phyloP scores from a whole-genome alignment of 2,888 invertebrate species.

The Andrena camellia region DNA sequence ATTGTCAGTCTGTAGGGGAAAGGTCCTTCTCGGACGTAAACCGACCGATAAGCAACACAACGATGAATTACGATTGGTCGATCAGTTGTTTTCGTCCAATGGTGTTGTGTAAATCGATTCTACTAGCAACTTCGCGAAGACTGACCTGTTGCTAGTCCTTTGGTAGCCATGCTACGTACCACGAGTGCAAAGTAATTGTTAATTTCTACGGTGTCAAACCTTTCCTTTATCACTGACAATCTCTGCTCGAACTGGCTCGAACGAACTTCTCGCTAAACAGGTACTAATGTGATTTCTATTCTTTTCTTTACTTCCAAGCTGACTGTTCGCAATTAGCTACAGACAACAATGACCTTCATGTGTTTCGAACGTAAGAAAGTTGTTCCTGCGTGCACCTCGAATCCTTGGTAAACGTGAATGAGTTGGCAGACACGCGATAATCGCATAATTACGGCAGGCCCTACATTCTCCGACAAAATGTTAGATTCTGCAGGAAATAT shows the following conservation, averaged over 20 bases:
- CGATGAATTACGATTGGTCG: constrained; percentile 43
- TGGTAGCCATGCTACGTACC: constrained; percentile 37
- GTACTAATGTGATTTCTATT: constrained; percentile 21
- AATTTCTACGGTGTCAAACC: constrained; percentile 16
- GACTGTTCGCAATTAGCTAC: background rate
- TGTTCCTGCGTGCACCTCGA: constrained; percentile 5
- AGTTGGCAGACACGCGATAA: background rate
- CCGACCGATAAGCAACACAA: background rate
- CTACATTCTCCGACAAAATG: too few species aligned
- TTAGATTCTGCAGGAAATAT: background rate
- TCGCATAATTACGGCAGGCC: background rate
- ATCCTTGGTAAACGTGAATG: background rate
- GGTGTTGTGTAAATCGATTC: constrained; percentile 25
- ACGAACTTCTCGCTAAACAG: constrained; percentile 24
- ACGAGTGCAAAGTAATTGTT: constrained; percentile 23
- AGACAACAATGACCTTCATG: constrained; percentile 22
- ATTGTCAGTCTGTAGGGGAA: background rate
- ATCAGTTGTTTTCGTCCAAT: constrained; percentile 44
- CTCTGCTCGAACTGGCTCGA: background rate
- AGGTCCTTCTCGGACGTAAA: constrained; percentile 26
- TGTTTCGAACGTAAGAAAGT: constrained; percentile 2
- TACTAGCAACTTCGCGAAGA: constrained; percentile 13
- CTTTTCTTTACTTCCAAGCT: constrained; percentile 16
- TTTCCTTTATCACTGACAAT: constrained; percentile 15
- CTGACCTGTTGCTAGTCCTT: constrained; percentile 60